phyloP scores from a whole-genome alignment of 1,140 invertebrate genomes.

The Aphaenogaster ashmeadi region DNA sequence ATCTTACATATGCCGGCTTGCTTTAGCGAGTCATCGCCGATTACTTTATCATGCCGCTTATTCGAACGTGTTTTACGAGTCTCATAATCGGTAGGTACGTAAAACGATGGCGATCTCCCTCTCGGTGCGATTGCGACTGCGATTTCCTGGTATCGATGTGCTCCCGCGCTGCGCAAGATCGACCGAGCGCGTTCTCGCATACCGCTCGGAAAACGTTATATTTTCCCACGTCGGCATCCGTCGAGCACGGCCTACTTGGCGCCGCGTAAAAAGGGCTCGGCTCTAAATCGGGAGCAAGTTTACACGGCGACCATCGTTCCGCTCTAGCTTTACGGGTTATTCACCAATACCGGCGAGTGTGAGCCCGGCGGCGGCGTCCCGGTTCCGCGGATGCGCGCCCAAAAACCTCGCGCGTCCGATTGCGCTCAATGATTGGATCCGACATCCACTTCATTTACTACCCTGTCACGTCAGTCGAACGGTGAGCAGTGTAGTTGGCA shows the following conservation, averaged over 20 bases:
- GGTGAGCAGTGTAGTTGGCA: conserved; percentile 11
- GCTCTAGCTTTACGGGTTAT: conserved; percentile 73
- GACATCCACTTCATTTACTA: background rate
- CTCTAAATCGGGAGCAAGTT: conserved; percentile 78
- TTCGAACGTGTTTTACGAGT: background rate
- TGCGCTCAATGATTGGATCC: background rate
- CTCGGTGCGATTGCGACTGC: background rate
- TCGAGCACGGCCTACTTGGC: conserved; percentile 77
- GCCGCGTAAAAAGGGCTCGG: conserved; percentile 77
- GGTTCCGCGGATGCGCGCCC: conserved; percentile 12
- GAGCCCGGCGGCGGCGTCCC: background rate
- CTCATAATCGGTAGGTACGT: background rate
- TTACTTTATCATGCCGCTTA: conserved; percentile 6
- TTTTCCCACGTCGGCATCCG: conserved; percentile 74
- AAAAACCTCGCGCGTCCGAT: conserved; percentile 2
- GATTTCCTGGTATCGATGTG: conserved; percentile 70
- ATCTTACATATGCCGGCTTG: conserved; percentile 21
- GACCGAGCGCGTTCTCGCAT: conserved; percentile 47
- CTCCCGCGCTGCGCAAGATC: conserved; percentile 34
- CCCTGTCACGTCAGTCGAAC: background rate
- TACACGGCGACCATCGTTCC: conserved; percentile 71
- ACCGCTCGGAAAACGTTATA: conserved; percentile 71
- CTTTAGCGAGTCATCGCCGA: background rate
- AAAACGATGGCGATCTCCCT: conserved; percentile 50
- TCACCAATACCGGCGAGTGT: conserved; percentile 66